Percentiles rank a stretch among this genome's conserved stretches.
Evolutionary conservation across 2,113 vertebrate genomes (phyloP).

Genomic region (Pampusana beccarii): DNA sequence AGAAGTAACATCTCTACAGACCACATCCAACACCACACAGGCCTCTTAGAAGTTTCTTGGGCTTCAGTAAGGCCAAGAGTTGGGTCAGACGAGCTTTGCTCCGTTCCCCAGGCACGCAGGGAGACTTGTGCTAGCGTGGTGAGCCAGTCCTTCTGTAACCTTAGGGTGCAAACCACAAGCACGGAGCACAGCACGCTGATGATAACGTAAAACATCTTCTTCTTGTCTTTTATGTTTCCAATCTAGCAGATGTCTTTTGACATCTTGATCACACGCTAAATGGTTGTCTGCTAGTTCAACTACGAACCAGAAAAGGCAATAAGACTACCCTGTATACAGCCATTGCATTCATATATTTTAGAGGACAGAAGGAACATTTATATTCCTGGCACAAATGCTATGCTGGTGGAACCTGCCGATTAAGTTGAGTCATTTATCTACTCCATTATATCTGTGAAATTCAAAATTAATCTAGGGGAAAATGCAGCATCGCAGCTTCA

Average conservation of each 20-base stretch:
- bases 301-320: background rate
- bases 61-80: background rate
- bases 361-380: background rate
- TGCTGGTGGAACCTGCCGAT: background rate
- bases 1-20: background rate
- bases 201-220: background rate
- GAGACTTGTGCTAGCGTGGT: background rate
- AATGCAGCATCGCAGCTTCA: background rate
- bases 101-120: background rate
- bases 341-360: background rate
- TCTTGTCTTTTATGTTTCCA: background rate
- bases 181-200: background rate
- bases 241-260: background rate
- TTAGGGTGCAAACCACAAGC: background rate
- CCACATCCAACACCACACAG: background rate
- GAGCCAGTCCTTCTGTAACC: background rate
- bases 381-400: background rate
- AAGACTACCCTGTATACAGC: background rate
- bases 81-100: accelerated
- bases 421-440: background rate
- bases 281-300: background rate
- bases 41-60: background rate
- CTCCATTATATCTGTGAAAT: background rate
- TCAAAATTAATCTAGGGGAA: constrained; percentile 21
- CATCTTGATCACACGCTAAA: background rate